phyloP scores from a whole-genome alignment of 2,888 invertebrate species.

The Drosophila rubida region DNA sequence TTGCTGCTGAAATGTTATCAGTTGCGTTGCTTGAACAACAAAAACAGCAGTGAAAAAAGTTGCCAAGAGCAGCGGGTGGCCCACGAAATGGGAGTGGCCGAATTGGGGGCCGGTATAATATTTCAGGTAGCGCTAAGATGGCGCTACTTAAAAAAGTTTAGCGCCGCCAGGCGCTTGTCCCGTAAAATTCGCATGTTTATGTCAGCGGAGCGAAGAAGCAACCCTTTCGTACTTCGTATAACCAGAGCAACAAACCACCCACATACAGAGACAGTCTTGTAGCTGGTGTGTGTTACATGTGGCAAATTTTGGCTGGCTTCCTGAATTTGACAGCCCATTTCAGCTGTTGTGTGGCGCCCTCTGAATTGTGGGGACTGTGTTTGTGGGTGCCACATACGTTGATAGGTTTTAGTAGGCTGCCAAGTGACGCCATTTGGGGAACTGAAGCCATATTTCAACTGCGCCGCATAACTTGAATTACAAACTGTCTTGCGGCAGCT shows the following conservation, averaged over 20 bases:
- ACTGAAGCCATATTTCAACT: slow-evolving; percentile 54
- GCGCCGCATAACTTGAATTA: slow-evolving; percentile 31
- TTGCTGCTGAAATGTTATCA: slow-evolving; percentile 52
- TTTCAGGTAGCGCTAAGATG: slow-evolving; percentile 58
- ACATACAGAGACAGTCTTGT: background rate
- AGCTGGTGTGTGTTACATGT: slow-evolving; percentile 56
- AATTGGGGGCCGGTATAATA: slow-evolving; percentile 42
- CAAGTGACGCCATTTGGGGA: slow-evolving; percentile 43
- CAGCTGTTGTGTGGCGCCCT: slow-evolving; percentile 3
- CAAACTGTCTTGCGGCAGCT: slow-evolving; percentile 20
- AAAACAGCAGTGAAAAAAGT: background rate
- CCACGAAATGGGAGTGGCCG: background rate
- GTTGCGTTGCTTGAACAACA: slow-evolving; percentile 17
- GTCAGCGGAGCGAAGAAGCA: slow-evolving; percentile 35
- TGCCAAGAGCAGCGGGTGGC: background rate
- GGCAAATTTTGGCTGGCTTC: slow-evolving; percentile 62
- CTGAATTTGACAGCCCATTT: slow-evolving; percentile 48
- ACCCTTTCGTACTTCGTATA: slow-evolving; percentile 45
- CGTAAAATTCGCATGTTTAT: slow-evolving; percentile 71
- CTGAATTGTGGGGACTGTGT: slow-evolving; percentile 1
- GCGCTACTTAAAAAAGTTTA: slow-evolving; percentile 71
- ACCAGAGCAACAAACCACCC: slow-evolving; percentile 10
- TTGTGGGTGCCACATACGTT: slow-evolving; percentile 3
- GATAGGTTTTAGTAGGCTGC: slow-evolving; percentile 40
- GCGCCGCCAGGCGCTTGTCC: slow-evolving; percentile 47